Conservation (phyloP, 2,113 vertebrate genomes). For the Malurus alboscapulatus region DNA sequence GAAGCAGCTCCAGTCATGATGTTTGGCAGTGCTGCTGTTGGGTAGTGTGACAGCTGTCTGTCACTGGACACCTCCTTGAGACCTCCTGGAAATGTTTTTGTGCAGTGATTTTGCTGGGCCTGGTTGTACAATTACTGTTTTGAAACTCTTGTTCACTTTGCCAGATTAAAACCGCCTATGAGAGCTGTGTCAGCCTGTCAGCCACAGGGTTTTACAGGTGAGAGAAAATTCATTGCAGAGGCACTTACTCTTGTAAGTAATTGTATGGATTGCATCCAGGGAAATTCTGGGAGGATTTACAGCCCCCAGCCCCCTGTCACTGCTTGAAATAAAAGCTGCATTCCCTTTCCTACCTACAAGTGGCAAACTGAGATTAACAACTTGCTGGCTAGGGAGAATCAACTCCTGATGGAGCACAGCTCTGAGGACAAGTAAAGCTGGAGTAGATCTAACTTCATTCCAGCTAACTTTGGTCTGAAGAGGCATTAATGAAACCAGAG, state of each 20-base stretch:
- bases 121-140: neutral
- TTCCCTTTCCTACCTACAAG: neutral
- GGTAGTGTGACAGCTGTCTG: neutral
- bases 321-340: neutral
- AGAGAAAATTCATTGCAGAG: slow-evolving; percentile 43
- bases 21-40: neutral
- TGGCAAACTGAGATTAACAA: neutral
- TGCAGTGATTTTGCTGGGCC: neutral
- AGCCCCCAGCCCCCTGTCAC: neutral
- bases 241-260: neutral
- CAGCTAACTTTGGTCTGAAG: neutral
- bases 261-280: neutral
- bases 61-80: neutral
- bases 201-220: slow-evolving; percentile 93
- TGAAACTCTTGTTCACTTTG: slow-evolving; percentile 14
- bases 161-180: slow-evolving; percentile 86
- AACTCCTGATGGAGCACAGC: neutral
- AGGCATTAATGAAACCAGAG: neutral
- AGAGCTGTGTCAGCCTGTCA: slow-evolving; percentile 84
- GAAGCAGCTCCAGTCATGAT: neutral
- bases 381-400: neutral
- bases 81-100: neutral
- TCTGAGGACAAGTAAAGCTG: neutral
- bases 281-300: neutral
- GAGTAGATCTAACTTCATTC: neutral